A percentile compares a stretch with the other conserved stretches of the same genome.
phyloP scores from a whole-genome alignment of 2,888 invertebrate species.

The Petrophora chlorosata region DNA sequence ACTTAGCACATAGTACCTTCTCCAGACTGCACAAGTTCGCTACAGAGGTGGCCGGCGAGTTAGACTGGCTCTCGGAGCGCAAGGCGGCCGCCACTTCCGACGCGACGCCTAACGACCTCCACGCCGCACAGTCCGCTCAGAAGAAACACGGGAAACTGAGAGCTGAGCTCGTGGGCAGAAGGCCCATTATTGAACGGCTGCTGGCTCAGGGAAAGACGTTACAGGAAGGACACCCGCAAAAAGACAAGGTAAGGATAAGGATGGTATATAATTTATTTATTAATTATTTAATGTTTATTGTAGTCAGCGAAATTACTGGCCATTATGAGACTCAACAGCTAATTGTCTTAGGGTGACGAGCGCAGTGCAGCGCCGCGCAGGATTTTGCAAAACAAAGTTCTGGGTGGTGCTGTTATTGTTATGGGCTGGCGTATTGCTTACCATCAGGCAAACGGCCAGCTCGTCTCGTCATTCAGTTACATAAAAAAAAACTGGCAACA shows the following conservation, averaged over 20 bases:
- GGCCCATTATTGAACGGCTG: constrained; percentile 92
- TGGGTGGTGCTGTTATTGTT: no score
- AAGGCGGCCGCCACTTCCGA: constrained; percentile 90
- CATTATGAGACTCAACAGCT: no score
- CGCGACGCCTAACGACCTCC: constrained; percentile 91
- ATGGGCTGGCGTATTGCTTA: no score
- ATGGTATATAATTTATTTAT: background rate
- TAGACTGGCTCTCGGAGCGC: constrained; percentile 98
- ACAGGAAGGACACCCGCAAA: constrained; percentile 91
- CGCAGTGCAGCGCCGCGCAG: no score
- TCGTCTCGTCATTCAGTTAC: no score
- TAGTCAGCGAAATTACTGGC: no score
- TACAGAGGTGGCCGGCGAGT: constrained; percentile 95
- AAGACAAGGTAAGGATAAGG: constrained; percentile 83
- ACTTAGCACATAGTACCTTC: no score
- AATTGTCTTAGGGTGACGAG: no score
- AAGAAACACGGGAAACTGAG: constrained; percentile 98
- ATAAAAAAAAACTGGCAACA: no score
- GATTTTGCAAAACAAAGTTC: no score
- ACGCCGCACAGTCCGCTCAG: constrained; percentile 95
- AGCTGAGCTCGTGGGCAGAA: constrained; percentile 94
- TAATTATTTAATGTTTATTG: no score
- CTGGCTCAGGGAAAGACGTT: constrained; percentile 90
- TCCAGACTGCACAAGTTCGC: constrained; percentile 94
- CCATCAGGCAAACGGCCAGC: no score